A percentile compares a stretch with the other conserved stretches of the same genome.
Evolutionary conservation across 2,888 invertebrate species (phyloP).

Genomic region (Molorchus minor): DNA sequence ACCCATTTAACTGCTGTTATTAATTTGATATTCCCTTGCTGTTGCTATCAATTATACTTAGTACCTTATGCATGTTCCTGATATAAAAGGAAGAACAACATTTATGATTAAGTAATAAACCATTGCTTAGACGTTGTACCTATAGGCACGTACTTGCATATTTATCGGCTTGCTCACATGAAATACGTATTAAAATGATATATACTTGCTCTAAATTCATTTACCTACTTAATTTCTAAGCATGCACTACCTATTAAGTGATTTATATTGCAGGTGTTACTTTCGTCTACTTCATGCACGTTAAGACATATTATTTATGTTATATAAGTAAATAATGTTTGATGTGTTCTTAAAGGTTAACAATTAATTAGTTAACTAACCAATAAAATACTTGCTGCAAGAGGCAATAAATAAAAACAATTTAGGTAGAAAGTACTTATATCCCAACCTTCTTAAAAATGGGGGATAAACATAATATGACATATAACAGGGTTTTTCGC

Average conservation of each 20-base stretch:
- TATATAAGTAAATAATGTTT: too few relatives aligned
- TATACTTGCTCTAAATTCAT: conserved; percentile 9
- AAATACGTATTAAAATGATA: conserved; percentile 1
- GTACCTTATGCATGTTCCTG: neutral
- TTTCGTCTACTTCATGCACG: neutral
- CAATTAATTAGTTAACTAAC: too few relatives aligned
- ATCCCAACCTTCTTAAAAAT: too few relatives aligned
- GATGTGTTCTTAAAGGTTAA: too few relatives aligned
- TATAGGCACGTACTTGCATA: neutral
- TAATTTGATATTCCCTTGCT: neutral
- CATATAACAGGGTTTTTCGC: too few relatives aligned
- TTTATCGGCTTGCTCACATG: neutral
- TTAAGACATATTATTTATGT: neutral
- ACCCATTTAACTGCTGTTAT: neutral
- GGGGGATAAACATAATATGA: too few relatives aligned
- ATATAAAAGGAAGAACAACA: neutral
- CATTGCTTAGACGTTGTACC: conserved; percentile 1
- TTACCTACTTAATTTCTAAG: conserved; percentile 5
- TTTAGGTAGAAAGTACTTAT: too few relatives aligned
- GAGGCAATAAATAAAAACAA: too few relatives aligned
- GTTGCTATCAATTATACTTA: neutral
- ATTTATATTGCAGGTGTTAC: conserved; percentile 4
- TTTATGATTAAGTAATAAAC: conserved; percentile 7
- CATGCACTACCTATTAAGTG: conserved; percentile 9
- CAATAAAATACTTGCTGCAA: too few relatives aligned